Conservation (phyloP, 2,113 vertebrate genomes). For the Aldabrachelys gigantea region DNA sequence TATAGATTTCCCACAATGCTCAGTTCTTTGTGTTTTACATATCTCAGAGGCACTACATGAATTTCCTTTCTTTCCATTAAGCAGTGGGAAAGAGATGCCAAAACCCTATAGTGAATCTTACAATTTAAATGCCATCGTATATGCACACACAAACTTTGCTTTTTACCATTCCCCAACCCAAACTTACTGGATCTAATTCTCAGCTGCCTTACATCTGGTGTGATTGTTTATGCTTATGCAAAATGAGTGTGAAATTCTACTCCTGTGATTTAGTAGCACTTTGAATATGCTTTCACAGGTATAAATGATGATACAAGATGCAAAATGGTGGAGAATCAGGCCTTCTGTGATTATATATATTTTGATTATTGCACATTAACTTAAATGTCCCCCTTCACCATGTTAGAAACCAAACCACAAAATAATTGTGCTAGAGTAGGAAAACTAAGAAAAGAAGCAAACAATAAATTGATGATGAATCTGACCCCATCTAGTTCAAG, state of each 20-base stretch:
- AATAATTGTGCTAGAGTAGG: background rate
- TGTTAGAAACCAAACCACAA: background rate
- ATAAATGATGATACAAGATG: constrained; percentile 46
- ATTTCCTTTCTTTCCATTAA: constrained; percentile 58
- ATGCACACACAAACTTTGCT: constrained; percentile 9
- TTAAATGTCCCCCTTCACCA: background rate
- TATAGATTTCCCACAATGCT: constrained; percentile 57
- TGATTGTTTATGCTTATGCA: background rate
- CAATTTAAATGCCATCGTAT: constrained; percentile 30
- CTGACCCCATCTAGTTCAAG: background rate
- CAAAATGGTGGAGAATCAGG: constrained; percentile 23
- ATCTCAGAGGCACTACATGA: constrained; percentile 46
- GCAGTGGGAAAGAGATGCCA: constrained; percentile 43
- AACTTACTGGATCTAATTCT: constrained; percentile 26
- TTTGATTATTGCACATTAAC: background rate
- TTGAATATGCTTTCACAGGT: background rate
- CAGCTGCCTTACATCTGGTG: constrained; percentile 9
- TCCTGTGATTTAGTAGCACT: background rate
- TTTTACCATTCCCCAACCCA: background rate
- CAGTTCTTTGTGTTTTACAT: constrained; percentile 51
- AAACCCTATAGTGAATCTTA: constrained; percentile 24
- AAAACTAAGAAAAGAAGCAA: background rate
- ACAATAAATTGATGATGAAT: background rate
- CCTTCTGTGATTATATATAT: constrained; percentile 32
- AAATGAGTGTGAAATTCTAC: constrained; percentile 7